phyloP scores from a whole-genome alignment of 2,888 invertebrate genomes.

The Vandiemenella viatica region DNA sequence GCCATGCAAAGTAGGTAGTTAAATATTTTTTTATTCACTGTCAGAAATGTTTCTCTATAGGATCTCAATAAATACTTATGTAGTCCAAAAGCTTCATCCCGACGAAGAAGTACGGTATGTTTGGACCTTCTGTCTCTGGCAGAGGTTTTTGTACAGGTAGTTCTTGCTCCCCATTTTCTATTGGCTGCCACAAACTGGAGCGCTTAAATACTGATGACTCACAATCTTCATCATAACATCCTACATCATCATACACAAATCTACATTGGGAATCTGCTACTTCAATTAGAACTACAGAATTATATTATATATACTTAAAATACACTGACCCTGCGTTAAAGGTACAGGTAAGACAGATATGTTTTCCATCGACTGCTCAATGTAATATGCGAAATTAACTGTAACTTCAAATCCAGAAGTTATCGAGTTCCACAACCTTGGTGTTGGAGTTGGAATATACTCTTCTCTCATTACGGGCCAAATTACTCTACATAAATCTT shows the following conservation, averaged over 20 bases:
- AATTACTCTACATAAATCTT: constrained; percentile 16
- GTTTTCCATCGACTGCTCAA: constrained; percentile 11
- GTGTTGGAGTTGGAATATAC: constrained; percentile 15
- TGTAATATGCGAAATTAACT: constrained; percentile 19
- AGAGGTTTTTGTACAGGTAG: constrained; percentile 8
- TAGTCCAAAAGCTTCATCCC: constrained; percentile 13
- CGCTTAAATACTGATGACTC: constrained; percentile 8
- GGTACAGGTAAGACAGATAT: constrained; percentile 17
- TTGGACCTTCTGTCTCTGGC: constrained; percentile 4
- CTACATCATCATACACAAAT: constrained; percentile 12
- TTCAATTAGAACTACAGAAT: constrained; percentile 15
- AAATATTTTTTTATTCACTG: constrained; percentile 13
- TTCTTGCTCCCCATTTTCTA: constrained; percentile 2
- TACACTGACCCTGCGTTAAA: constrained; percentile 18
- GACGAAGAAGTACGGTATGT: constrained; percentile 6
- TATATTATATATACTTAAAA: constrained; percentile 16
- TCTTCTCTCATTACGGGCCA: constrained; percentile 16
- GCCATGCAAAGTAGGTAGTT: constrained; percentile 18
- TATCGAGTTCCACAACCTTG: constrained; percentile 14
- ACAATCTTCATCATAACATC: constrained; percentile 8
- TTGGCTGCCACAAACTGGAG: constrained; percentile 5
- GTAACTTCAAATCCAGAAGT: constrained; percentile 18
- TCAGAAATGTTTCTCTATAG: constrained; percentile 5
- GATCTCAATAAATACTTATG: constrained; percentile 9
- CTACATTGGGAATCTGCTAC: constrained; percentile 14